Base-by-base conservation (phyloP, 2,113 vertebrate species). In the Cyphomyrus discorhynchus region DNA sequence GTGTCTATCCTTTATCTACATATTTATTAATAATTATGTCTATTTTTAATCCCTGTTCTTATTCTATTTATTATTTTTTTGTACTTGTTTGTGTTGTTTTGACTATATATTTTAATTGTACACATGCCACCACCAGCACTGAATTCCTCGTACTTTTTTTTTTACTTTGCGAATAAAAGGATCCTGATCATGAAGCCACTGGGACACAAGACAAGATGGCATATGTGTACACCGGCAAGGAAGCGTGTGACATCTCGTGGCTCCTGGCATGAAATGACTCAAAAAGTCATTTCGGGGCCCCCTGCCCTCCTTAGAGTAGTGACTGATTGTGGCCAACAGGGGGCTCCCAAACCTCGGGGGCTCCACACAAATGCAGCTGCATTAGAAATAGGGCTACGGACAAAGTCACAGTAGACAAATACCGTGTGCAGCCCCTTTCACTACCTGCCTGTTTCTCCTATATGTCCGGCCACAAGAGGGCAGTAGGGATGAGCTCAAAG, bases 401-500 rank as follows among this genome's bases (percentile, higher is more conserved):
- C 27, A 19, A 45, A 46, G 56, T 49, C 42, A 58, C 89, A 10
- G 35, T n/a, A 86, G n/a, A 49, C 21, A 35, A 66, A 58, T 21
- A 52, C 83, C 15, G 35, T 21, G 21, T 49, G 31, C 39, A 90
- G 87, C 84, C 56, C 88, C 90, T 70, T 31, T 91, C 85, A 39
- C 90, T 91, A 88, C 88, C 89, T 90, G 89, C 83, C 90, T 91
- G 86, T 87, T 88, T 56, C 90, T 17, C 82, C 88, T 91, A 92
- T 70, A 90, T 87, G 86, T 90, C 91, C 84, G 89, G 70, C 91
- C 91, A 93, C 88, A 90, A 15, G 89, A 88, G 86, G 91, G 90
- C 88, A 77, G 84, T 89, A 89, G 83, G 90, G 88, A 88, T 58
- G 66, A 62, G 87, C 70, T 89, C 27, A 91, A 89, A 90, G 82